Evolutionary conservation across 1,140 invertebrate genomes (phyloP), one percentile per base, ranked within the genome.

Genomic region (Chlorops oryzae): DNA sequence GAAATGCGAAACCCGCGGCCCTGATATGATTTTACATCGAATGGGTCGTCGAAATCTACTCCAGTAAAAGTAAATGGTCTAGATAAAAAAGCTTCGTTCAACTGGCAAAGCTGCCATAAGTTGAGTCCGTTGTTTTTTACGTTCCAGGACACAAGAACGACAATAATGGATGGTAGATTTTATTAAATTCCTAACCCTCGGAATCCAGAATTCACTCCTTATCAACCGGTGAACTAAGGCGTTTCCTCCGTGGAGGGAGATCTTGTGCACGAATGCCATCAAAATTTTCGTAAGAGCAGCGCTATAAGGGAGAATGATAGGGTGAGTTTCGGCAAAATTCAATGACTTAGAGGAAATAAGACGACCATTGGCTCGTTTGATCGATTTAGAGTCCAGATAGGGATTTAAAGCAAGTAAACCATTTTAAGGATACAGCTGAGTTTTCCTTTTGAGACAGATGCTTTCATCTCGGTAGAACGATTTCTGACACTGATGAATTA

Each of bases 11-110:
- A 32, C 10, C 49, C 43, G 40, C 66, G 47, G 2, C 50, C 49
- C 12, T 38, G 28, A 15, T 49, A 50, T 9, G 39, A 40, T 12
- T 52, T 55, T 15, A 59, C 45, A 12, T 23, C 28, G 43, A 62
- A 51, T 5, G 65, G 65, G 12, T 68, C 67, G 1, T 58, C 62
- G 48, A 58, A 72, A 51, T 72, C 68, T 10, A 71, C 51, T 9
- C 57, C 56, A 12, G 51, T 39, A n/a, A 37, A 22, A 9, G 40
- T 46, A 51, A 72, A 73, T 9, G 69, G 58, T 47, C 56, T 41
- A 3, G 38, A 6, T n/a, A 18, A 52, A 45, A 20, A 23, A 52
- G 2, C 70, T 52, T 45, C 70, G 13, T 34, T 27, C 23, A 38
- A 34, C 9, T 9, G 59, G 57, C 17, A 56, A 25, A 28, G 37